These are phyloP conservation scores for Zhengitettix transpicula DNA, from an alignment of 2,888 invertebrate species.

Conservation along the genomic window DNA sequence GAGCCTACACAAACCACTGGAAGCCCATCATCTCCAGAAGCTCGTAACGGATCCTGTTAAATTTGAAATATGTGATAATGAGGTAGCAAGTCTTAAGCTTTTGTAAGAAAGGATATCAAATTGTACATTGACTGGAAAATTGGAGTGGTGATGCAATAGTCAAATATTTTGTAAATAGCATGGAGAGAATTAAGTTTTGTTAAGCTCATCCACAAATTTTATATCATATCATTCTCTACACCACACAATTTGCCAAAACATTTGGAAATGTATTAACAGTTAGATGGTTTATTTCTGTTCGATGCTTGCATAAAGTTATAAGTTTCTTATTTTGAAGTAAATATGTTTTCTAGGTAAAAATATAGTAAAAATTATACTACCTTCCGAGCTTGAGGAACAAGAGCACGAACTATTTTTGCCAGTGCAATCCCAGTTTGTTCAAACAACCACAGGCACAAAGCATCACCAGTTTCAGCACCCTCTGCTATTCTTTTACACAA, in stretches of 20 bases:
- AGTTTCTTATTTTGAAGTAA: too few species aligned
- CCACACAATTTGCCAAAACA: too few species aligned
- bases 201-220: too few species aligned
- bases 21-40: slow-evolving; percentile 39
- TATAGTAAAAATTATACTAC: slow-evolving; percentile 20
- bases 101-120: neutral
- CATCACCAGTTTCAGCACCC: slow-evolving; percentile 53
- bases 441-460: slow-evolving; percentile 52
- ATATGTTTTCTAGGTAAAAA: too few species aligned
- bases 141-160: neutral
- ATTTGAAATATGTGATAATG: too few species aligned
- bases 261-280: too few species aligned
- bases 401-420: slow-evolving; percentile 47
- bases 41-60: neutral
- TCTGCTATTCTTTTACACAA: slow-evolving; percentile 55
- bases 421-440: slow-evolving; percentile 45
- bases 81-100: too few species aligned
- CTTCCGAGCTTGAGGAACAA: slow-evolving; percentile 39
- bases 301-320: too few species aligned
- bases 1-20: slow-evolving; percentile 84
- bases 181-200: too few species aligned
- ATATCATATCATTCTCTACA: too few species aligned
- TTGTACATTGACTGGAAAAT: neutral
- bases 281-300: too few species aligned
- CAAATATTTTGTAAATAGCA: neutral